A percentile compares a stretch with the other conserved stretches of the same genome.
These are phyloP conservation scores for Pipistrellus pipistrellus DNA, from an alignment of 2,797 vertebrate genomes.

Conservation along the genomic window DNA sequence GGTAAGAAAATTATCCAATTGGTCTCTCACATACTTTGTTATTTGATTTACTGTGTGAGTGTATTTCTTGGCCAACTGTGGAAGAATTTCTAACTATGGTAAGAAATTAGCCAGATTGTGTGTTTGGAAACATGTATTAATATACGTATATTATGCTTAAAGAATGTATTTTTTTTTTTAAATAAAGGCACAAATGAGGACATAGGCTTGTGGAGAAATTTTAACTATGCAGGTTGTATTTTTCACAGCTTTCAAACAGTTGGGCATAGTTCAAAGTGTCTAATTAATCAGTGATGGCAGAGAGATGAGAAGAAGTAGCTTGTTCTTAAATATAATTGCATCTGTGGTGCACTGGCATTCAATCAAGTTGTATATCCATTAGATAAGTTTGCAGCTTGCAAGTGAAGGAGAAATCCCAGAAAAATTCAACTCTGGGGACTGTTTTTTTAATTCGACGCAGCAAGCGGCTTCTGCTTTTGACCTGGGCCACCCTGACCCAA, in stretches of 20 bases:
- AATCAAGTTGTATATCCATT: constrained; percentile 67
- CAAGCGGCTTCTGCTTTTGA: neutral
- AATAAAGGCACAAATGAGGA: constrained; percentile 63
- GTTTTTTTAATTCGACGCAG: constrained; percentile 42
- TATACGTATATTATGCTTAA: constrained; percentile 72
- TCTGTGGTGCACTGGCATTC: constrained; percentile 80
- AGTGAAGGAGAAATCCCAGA: constrained; percentile 32
- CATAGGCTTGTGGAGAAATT: constrained; percentile 65
- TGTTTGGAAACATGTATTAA: constrained; percentile 77
- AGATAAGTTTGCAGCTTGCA: neutral
- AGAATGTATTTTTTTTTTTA: constrained; percentile 53
- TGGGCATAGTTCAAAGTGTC: constrained; percentile 82
- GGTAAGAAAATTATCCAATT: constrained; percentile 29
- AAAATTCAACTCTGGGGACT: constrained; percentile 20
- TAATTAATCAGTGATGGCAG: constrained; percentile 85
- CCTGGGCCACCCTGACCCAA: neutral
- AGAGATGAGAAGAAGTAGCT: constrained; percentile 82
- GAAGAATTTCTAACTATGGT: constrained; percentile 68
- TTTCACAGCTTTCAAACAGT: constrained; percentile 82
- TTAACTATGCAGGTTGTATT: constrained; percentile 77
- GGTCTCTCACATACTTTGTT: constrained; percentile 44
- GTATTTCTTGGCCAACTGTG: constrained; percentile 68
- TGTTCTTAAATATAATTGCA: constrained; percentile 85
- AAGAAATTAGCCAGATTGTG: constrained; percentile 78
- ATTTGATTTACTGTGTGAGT: constrained; percentile 59